Base-by-base conservation (phyloP, 2,888 invertebrate species). In the Sicus ferrugineus region DNA sequence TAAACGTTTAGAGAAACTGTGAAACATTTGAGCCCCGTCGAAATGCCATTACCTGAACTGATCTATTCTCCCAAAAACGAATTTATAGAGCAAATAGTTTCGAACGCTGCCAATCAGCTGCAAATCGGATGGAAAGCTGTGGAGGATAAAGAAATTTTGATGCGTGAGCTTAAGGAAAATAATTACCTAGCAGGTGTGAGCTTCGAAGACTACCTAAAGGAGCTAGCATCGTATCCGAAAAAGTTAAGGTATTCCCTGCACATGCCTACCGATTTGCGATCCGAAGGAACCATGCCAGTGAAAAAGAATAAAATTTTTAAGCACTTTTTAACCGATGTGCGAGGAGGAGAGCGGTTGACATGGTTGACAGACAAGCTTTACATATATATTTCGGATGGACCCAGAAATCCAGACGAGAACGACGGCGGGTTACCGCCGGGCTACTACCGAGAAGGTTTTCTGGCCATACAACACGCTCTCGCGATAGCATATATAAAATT, bases 371-470 rank as follows among this genome's bases (percentile, higher is more conserved):
- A 54, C 5, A 26, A 14, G 21, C 23, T 23, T 6, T 54, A 26
- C 54, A 23, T 54, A 28, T 28, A 26, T 7, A 23, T 16, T 23
- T 14, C 21, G 28, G 14, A 26, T 26, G 54, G 54, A 26, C 54
- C 54, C 21, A 46, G 67, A 59, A 67, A 67, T 59, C 19, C 59
- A 3, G 9, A 59, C 2, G 48, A 48, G 1, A 16, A n/a, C 2
- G 84, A 84, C 68, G 89, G 89, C 42, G 88, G 87, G 19, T 76
- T 79, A 56, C 90, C 91, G 74, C 90, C 92, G 88, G 87, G 84
- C 68, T 82, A 77, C 67, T 67, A 80, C 73, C 79, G 83, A 5
- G 90, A 91, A 83, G 91, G 91, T 7, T 92, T 92, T 79, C 80
- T 91, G 48, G 85, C 88, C 0, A 73, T 92, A 6, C 92, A 92